These are phyloP conservation scores for Cetonia aurata DNA, from an alignment of 2,888 invertebrate species.

Conservation along the genomic window DNA sequence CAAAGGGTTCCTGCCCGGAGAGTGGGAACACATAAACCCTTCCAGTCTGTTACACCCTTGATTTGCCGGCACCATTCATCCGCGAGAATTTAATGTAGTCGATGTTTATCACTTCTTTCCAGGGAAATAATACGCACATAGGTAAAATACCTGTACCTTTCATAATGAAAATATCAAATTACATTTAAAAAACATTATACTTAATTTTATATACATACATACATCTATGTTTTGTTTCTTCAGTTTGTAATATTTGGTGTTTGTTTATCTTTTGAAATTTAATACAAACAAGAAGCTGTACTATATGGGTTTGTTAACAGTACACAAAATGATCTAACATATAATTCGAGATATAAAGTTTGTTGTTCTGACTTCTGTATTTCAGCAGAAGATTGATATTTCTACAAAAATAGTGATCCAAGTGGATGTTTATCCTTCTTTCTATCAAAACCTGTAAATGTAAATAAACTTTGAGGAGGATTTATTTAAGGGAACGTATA, in stretches of 20 bases:
- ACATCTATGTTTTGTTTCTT: neutral
- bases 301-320: no score
- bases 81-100: slow-evolving; percentile 47
- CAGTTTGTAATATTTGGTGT: neutral
- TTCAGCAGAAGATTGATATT: no score
- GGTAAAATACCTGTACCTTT: neutral
- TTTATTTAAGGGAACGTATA: no score
- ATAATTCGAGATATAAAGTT: no score
- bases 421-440: no score
- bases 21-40: slow-evolving; percentile 43
- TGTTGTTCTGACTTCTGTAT: no score
- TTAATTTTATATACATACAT: neutral
- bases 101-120: slow-evolving; percentile 36
- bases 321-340: no score
- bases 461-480: no score
- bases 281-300: no score
- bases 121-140: slow-evolving; percentile 3
- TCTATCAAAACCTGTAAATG: no score
- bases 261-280: neutral
- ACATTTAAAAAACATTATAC: neutral
- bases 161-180: no score
- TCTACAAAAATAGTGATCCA: no score
- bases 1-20: slow-evolving; percentile 33
- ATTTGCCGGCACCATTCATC: slow-evolving; percentile 44
- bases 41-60: slow-evolving; percentile 46